Evolutionary conservation across 2,797 vertebrate genomes (phyloP).

Genomic region (Phrynocephalus forsythii): DNA sequence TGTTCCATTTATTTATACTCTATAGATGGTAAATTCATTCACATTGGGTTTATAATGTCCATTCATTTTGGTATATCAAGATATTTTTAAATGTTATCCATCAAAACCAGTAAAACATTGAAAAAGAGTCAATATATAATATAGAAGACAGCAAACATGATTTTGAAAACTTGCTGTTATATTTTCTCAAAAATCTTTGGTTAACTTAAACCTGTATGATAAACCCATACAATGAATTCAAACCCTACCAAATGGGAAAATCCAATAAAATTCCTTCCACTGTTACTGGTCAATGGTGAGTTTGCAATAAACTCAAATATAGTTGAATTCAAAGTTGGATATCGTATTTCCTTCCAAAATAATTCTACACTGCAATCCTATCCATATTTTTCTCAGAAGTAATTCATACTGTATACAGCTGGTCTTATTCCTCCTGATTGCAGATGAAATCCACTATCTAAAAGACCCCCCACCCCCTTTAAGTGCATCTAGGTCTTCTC

Average conservation of each 20-base stretch:
- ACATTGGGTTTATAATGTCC: conserved; percentile 52
- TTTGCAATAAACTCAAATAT: not conserved
- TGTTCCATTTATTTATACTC: conserved; percentile 14
- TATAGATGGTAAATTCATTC: conserved; percentile 46
- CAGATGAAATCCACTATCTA: not conserved
- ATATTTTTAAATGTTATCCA: conserved; percentile 34
- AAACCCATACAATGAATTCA: conserved; percentile 17
- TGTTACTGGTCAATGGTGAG: not conserved
- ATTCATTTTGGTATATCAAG: conserved; percentile 52
- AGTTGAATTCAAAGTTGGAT: not conserved
- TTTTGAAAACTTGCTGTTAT: conserved; percentile 2
- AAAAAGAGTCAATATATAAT: not conserved
- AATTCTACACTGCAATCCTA: conserved; percentile 15
- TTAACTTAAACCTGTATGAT: conserved; percentile 34
- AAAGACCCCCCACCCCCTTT: not conserved
- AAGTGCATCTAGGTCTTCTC: not conserved
- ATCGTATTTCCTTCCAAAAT: not conserved
- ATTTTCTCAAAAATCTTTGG: not conserved
- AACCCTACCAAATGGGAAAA: conserved; percentile 22
- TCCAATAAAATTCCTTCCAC: not conserved
- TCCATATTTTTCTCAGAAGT: not conserved
- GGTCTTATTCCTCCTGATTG: not conserved
- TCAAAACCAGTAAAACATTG: conserved; percentile 37
- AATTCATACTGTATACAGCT: not conserved
- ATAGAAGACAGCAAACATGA: not conserved